Base-by-base conservation (phyloP, 2,888 invertebrate genomes). In the Pristionchus fissidentatus region DNA sequence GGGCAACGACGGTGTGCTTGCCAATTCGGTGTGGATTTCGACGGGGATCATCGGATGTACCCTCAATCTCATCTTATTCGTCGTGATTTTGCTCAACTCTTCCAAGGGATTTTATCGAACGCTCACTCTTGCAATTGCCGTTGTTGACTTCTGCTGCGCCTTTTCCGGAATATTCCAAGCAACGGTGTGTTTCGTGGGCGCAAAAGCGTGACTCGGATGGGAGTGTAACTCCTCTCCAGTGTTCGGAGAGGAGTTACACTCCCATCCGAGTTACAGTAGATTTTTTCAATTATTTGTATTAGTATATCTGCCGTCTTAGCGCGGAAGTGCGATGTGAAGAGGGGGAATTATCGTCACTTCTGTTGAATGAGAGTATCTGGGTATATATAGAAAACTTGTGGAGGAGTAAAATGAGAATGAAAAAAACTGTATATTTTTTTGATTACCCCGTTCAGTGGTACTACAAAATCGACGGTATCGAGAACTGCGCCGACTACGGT, bases 21-120 rank as follows among this genome's bases (percentile, higher is more conserved):
- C 62, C 19, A 66, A 66, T 35, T 35, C 62, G 1, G 35, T 66
- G 22, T 66, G 62, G 62, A 46, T 73, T 46, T 73, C 73, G 29
- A 46, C 73, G 3, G 73, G 73, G 43, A 73, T 73, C 22, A 13
- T 73, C 13, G 73, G 73, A 26, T 73, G 73, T n/a, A 4, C 38
- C 13, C 73, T 73, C 73, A 73, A 73, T 43, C 10, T 29, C 2
- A 26, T 35, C 8, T 35, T 73, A 8, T 73, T 73, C 19, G 13
- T 73, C 10, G 22, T 35, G 10, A 26, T 73, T 15, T 26, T 73
- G 4, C n/a, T 73, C 1, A 41, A 73, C 19, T 46, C 73, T 7
- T 13, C 41, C 8, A 73, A 73, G 73, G 73, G 73, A 43, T 73
- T 73, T 22, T 73, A 73, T 13, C 73, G 73, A 29, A 26, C 73